A percentile compares a stretch with the other conserved stretches of the same genome.
Evolutionary conservation across 2,113 vertebrate genomes (phyloP).

Genomic region (Ochotona curzoniae): DNA sequence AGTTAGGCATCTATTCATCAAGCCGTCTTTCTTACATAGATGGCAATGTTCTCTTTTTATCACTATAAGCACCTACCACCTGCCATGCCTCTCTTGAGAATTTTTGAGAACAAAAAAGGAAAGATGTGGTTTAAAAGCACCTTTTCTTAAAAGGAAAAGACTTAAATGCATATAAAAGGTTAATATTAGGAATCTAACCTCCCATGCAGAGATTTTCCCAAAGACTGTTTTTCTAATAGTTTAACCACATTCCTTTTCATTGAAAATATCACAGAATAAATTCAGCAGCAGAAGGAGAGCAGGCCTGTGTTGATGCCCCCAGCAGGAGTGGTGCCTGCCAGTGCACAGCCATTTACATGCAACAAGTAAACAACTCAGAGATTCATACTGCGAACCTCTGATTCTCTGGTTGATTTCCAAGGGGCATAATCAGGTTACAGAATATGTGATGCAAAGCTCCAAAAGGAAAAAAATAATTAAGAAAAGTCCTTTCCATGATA

Average conservation of each 20-base stretch:
- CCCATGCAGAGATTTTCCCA: slow-evolving; percentile 71
- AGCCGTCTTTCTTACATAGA: neutral
- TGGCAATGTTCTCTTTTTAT: neutral
- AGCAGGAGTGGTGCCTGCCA: slow-evolving; percentile 69
- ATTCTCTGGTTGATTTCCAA: slow-evolving; percentile 80
- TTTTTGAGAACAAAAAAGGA: neutral
- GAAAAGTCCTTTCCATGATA: slow-evolving; percentile 83
- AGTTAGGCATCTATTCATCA: neutral
- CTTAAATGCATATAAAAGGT: neutral
- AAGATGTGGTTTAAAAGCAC: neutral
- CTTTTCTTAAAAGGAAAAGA: neutral
- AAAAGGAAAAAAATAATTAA: slow-evolving; percentile 84
- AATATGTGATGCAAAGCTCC: slow-evolving; percentile 82
- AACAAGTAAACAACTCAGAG: slow-evolving; percentile 68
- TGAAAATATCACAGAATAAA: slow-evolving; percentile 61
- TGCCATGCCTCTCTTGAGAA: slow-evolving; percentile 20
- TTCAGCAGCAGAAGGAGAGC: neutral
- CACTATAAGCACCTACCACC: neutral
- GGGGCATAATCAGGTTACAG: slow-evolving; percentile 83
- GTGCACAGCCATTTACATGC: slow-evolving; percentile 68
- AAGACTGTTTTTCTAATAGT: slow-evolving; percentile 77
- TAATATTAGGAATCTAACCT: slow-evolving; percentile 77
- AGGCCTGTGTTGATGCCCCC: neutral
- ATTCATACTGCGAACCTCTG: slow-evolving; percentile 47
- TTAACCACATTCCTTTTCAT: slow-evolving; percentile 76